Base-by-base conservation (phyloP, 2,113 vertebrate species). In the Elgaria multicarinata region DNA sequence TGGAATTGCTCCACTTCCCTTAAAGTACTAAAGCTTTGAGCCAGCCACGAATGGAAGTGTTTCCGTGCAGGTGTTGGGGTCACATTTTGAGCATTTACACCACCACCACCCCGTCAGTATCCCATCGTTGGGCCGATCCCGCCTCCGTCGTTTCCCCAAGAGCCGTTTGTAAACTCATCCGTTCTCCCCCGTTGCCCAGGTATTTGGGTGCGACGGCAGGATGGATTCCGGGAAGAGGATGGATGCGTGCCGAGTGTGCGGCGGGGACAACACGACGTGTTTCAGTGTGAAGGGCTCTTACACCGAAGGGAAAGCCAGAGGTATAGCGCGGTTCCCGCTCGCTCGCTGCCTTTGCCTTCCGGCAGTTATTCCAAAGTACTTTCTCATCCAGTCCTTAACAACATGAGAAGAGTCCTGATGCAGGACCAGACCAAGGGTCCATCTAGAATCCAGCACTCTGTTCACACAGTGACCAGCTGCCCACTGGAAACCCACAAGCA, bases 151-250 rank as follows among this genome's bases (percentile, higher is more conserved):
- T 67, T 53, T 87, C 89, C 42, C n/a, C 81, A 72, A 1, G 22
- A 42, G 20, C 12, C 18, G 67, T 26, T 36, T 1, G 20, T 62
- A 53, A 72, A 33, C 71, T 67, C 1, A 2, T 71, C 84, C 81
- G 5, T 16, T 64, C 5, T 64, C 88, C 12, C 22, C 26, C 72
- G 90, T 78, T 55, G 66, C 83, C 90, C 95, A 99, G 99, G 93
- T 93, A 1, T 99, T 99, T 0, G 98, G 99, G 62, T 99, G 99
- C 85, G 98, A 99, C 0, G 98, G 98, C 74, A 95, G 91, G 92
- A 95, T 99, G 97, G 96, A 96, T 53, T 99, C 99, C 36, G 86
- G 92, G 92, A 97, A 96, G 95, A 90, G 82, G 74, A 75, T 89
- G 93, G 99, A 99, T 36, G 93, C 89, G 4, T 99, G 99, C 85